Conservation (phyloP, 2,888 invertebrate genomes). For the Eupithecia abbreviata region DNA sequence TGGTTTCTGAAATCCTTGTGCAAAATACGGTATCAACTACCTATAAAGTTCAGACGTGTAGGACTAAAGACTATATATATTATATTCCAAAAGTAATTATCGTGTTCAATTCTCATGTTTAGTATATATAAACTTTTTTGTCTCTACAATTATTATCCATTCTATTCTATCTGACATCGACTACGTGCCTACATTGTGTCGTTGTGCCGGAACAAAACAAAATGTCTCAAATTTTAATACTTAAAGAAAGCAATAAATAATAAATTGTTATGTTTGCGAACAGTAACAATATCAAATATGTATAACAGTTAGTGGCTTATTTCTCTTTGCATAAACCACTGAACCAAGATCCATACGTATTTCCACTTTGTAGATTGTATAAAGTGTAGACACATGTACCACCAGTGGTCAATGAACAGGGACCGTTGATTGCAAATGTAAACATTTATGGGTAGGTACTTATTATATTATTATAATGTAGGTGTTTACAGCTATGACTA, state of each 20-base stretch:
- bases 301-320: not conserved
- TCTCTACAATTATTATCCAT: not conserved
- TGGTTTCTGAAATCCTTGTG: not conserved
- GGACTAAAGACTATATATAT: not conserved
- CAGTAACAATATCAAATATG: not conserved
- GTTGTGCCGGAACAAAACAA: not conserved
- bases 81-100: no score
- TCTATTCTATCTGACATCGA: not conserved
- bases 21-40: not conserved
- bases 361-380: not conserved
- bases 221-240: not conserved
- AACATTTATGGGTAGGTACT: not conserved
- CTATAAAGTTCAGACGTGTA: no score
- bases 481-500: not conserved
- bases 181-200: no score
- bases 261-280: no score
- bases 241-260: not conserved
- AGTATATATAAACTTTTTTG: not conserved
- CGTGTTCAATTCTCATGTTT: not conserved
- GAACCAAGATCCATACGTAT: not conserved
- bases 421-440: constrained; percentile 1
- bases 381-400: not conserved
- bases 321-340: not conserved
- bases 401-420: not conserved
- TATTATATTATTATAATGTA: constrained; percentile 2